Conservation (phyloP, 2,797 vertebrate genomes). For the Loriculus beryllinus region DNA sequence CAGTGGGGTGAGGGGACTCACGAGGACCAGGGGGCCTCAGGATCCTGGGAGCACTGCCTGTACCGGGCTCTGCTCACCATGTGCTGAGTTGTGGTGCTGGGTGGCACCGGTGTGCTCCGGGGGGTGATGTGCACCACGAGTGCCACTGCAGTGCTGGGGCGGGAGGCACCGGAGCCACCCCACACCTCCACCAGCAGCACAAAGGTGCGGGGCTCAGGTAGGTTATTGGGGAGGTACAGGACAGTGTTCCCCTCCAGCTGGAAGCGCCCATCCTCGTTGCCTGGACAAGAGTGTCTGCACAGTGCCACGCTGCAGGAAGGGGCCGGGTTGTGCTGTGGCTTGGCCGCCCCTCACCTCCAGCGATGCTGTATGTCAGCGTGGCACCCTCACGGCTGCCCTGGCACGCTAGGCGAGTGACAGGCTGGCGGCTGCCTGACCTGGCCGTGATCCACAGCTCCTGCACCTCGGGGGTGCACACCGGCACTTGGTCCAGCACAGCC, state of each 20-base stretch:
- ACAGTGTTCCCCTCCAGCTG: background rate
- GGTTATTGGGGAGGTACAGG: background rate
- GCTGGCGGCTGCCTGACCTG: background rate
- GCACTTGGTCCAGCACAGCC: background rate
- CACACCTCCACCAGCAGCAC: conserved; percentile 32
- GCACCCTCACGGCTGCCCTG: fast-evolving
- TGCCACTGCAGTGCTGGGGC: background rate
- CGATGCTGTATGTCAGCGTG: background rate
- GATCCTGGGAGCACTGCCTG: fast-evolving
- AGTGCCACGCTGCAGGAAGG: fast-evolving
- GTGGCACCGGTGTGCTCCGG: background rate
- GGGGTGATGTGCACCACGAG: background rate
- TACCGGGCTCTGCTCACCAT: background rate
- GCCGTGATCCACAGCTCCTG: conserved; percentile 6
- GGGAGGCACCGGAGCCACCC: fast-evolving
- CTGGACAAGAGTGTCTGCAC: background rate
- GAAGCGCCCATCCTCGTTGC: background rate
- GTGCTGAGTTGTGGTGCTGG: background rate
- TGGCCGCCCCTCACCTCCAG: background rate
- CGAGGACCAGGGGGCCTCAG: fast-evolving
- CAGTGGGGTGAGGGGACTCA: fast-evolving
- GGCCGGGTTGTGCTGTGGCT: background rate
- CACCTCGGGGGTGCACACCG: background rate
- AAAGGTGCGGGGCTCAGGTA: background rate
- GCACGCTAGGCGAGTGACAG: conserved; percentile 1